Percentiles rank a stretch among this genome's conserved stretches.
Conservation (phyloP, 1,140 invertebrate genomes). For the Camponotus pennsylvanicus region DNA sequence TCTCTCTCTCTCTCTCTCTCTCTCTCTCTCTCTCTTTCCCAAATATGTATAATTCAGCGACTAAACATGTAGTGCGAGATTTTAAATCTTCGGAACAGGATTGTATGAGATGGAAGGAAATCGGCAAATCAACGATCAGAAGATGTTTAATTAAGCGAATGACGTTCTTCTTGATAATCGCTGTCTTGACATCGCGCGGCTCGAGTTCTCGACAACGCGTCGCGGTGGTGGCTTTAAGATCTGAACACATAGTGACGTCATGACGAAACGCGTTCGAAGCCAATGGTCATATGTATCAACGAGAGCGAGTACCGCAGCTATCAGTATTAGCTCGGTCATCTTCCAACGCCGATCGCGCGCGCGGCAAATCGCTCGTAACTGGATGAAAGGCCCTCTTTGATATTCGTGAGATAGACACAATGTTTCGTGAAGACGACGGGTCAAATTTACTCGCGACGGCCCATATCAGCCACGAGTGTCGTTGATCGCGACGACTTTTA, state of each 20-base stretch:
- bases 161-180: background rate
- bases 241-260: constrained; percentile 23
- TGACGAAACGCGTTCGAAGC: constrained; percentile 57
- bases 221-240: constrained; percentile 8
- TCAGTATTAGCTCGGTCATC: constrained; percentile 80
- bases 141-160: background rate
- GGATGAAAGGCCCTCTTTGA: background rate
- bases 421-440: background rate
- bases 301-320: constrained; percentile 70
- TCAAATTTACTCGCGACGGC: background rate
- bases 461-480: background rate
- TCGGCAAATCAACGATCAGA: background rate
- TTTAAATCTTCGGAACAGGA: no score
- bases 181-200: background rate
- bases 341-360: constrained; percentile 46
- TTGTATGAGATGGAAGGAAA: background rate
- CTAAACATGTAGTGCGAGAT: no score
- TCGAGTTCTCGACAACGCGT: background rate
- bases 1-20: background rate
- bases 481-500: background rate
- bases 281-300: constrained; percentile 67
- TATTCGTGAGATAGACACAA: background rate
- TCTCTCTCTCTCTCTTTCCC: no score
- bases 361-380: constrained; percentile 36
- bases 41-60: no score